phyloP scores from a whole-genome alignment of 1,140 invertebrate species.

The Phenacoccus solenopsis region DNA sequence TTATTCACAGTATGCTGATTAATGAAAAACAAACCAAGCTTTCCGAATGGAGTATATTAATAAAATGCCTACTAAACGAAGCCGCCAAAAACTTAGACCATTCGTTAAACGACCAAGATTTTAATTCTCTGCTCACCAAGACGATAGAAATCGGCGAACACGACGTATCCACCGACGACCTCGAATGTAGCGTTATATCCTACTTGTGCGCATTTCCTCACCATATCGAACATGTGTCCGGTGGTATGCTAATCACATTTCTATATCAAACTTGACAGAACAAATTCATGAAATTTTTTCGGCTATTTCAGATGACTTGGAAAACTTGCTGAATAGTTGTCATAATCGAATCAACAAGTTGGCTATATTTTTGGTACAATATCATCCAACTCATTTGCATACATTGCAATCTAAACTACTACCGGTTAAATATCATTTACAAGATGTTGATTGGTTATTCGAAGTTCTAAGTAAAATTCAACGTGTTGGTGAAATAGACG shows the following conservation, averaged over 20 bases:
- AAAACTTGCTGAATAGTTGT: not conserved
- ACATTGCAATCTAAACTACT: not conserved
- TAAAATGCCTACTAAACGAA: not conserved
- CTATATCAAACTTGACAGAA: too few species aligned
- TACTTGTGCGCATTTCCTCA: not conserved
- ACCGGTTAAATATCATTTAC: not conserved
- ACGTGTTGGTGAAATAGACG: not conserved
- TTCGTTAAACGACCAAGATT: not conserved
- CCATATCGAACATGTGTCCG: not conserved
- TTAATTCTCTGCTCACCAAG: not conserved
- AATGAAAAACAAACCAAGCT: not conserved
- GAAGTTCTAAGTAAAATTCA: not conserved
- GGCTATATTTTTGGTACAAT: not conserved
- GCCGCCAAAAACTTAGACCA: not conserved
- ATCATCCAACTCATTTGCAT: not conserved
- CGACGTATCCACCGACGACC: not conserved
- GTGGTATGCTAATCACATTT: not conserved
- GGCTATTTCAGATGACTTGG: not conserved
- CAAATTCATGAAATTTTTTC: not conserved
- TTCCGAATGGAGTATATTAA: not conserved
- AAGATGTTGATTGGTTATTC: not conserved
- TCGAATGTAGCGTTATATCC: not conserved
- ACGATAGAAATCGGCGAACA: not conserved
- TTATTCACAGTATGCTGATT: not conserved
- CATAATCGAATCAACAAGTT: not conserved